A percentile compares a stretch with the other conserved stretches of the same genome.
phyloP scores from a whole-genome alignment of 35 echinoderm and acorn worm genomes.

The Lytechinus variegatus region DNA sequence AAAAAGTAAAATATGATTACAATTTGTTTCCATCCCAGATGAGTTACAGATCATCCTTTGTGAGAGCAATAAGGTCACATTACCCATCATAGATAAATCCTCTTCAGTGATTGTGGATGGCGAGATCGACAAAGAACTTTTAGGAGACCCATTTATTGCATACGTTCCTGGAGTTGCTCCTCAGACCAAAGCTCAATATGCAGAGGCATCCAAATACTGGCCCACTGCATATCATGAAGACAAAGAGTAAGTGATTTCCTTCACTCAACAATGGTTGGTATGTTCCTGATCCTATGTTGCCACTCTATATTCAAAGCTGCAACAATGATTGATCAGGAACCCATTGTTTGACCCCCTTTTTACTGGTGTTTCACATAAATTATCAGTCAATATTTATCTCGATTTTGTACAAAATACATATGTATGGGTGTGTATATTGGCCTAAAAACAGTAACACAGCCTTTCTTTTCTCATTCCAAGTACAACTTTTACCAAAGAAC shows the following conservation, averaged over 20 bases:
- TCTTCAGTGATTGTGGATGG: conserved; percentile 53
- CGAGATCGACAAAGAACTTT: not conserved
- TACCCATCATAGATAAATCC: not conserved
- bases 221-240: conserved; percentile 93
- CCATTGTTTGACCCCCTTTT: too few species aligned
- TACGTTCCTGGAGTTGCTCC: conserved; percentile 65
- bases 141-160: conserved; percentile 65
- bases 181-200: conserved; percentile 83
- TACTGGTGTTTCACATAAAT: too few species aligned
- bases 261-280: too few species aligned
- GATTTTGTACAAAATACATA: too few species aligned
- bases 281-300: too few species aligned
- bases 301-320: too few species aligned
- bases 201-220: conserved; percentile 77
- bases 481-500: too few species aligned
- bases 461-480: too few species aligned
- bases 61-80: not conserved
- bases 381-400: too few species aligned
- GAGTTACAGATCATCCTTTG: conserved; percentile 66
- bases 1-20: not conserved
- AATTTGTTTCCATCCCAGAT: conserved; percentile 30
- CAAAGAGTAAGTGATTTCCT: conserved; percentile 71
- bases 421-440: too few species aligned
- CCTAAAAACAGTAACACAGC: too few species aligned
- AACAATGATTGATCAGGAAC: too few species aligned